Evolutionary conservation across 1,140 invertebrate species (phyloP).

Genomic region (Drosophila repleta): DNA sequence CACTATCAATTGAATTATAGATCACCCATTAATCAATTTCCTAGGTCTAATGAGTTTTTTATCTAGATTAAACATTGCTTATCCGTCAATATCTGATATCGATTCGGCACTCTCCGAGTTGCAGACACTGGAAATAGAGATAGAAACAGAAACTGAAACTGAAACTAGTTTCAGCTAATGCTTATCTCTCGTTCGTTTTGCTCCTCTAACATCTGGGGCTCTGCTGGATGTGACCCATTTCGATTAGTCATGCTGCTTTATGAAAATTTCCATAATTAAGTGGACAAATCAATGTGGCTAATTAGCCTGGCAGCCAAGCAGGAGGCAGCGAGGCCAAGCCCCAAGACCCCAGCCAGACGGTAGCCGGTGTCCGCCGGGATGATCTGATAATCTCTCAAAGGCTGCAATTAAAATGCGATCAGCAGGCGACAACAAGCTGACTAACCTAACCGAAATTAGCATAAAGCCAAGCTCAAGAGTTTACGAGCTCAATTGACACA

Average conservation of each 20-base stretch:
- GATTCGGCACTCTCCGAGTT: neutral
- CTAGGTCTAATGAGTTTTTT: constrained; percentile 23
- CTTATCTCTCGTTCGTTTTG: neutral
- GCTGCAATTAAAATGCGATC: constrained; percentile 75
- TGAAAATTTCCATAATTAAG: constrained; percentile 65
- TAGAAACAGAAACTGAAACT: neutral
- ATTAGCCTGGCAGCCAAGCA: constrained; percentile 52
- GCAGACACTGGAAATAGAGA: too few relatives aligned
- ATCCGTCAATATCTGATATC: neutral
- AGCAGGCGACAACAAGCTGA: constrained; percentile 54
- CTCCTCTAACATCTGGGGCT: neutral
- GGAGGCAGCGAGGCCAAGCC: constrained; percentile 8
- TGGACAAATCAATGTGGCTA: constrained; percentile 69
- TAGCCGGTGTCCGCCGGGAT: constrained; percentile 28
- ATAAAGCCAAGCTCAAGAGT: constrained; percentile 40
- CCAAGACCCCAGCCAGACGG: constrained; percentile 26
- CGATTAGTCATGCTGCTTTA: constrained; percentile 62
- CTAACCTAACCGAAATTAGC: constrained; percentile 49
- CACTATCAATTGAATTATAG: constrained; percentile 26
- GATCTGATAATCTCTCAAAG: constrained; percentile 43
- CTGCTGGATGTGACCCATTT: constrained; percentile 63
- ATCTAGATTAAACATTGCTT: constrained; percentile 34
- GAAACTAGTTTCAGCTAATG: neutral
- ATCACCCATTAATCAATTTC: constrained; percentile 33
- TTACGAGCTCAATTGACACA: constrained; percentile 60